Percentiles rank a stretch among this genome's conserved stretches.
Evolutionary conservation across 2,888 invertebrate genomes (phyloP).

Genomic region (Ormyrus rosae): DNA sequence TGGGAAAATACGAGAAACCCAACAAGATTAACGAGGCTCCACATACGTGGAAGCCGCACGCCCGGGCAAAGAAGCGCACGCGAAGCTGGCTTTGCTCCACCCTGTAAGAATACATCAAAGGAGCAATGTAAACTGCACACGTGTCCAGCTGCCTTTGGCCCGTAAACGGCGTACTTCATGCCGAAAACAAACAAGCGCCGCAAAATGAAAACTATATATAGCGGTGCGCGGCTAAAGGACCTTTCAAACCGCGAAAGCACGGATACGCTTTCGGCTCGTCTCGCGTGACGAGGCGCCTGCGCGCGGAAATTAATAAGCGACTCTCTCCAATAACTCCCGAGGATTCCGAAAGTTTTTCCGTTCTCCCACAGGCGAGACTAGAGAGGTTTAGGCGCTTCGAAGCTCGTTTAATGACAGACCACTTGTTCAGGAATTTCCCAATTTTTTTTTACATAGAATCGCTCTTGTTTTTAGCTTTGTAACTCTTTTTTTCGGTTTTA

Average conservation of each 20-base stretch:
- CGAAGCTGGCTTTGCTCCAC: no score
- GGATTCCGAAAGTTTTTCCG: slow-evolving; percentile 43
- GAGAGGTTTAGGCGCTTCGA: slow-evolving; percentile 20
- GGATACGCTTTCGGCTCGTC: slow-evolving; percentile 37
- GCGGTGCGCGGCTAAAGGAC: slow-evolving; percentile 32
- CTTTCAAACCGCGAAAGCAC: background rate
- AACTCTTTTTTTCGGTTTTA: no score
- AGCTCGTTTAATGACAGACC: slow-evolving; percentile 18
- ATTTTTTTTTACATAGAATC: slow-evolving; percentile 28
- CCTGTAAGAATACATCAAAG: slow-evolving; percentile 47
- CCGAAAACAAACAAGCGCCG: slow-evolving; percentile 46
- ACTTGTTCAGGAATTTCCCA: slow-evolving; percentile 45
- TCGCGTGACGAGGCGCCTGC: background rate
- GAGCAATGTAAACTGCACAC: slow-evolving; percentile 4
- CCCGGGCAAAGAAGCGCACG: no score
- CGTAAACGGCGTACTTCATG: slow-evolving; percentile 9
- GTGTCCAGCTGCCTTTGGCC: background rate
- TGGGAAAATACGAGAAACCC: no score
- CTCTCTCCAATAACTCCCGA: slow-evolving; percentile 48
- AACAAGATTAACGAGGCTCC: no score
- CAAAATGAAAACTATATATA: slow-evolving; percentile 46
- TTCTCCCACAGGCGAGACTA: background rate
- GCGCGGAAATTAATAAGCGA: slow-evolving; percentile 47
- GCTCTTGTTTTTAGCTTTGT: background rate
- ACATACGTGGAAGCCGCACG: no score